Conservation (phyloP, 2,888 invertebrate genomes). For the Pandemis corylana region DNA sequence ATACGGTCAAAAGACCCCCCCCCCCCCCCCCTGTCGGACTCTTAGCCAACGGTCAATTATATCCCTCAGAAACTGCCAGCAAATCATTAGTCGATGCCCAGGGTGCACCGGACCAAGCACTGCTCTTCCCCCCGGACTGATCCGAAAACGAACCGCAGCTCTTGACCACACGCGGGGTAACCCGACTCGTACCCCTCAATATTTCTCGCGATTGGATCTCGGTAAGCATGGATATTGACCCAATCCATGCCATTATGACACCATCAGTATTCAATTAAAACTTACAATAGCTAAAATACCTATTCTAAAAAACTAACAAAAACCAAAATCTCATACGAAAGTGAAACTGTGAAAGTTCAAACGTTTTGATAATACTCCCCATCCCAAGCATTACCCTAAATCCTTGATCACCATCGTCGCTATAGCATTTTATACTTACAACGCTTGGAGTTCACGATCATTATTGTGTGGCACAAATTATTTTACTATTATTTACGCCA, state of each 20-base stretch:
- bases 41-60: too few species aligned
- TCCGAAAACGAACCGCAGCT: too few species aligned
- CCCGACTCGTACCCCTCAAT: too few species aligned
- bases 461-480: not conserved
- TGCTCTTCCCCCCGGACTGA: too few species aligned
- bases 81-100: too few species aligned
- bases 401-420: not conserved
- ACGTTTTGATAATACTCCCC: not conserved
- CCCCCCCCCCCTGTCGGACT: too few species aligned
- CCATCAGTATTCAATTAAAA: not conserved
- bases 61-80: too few species aligned
- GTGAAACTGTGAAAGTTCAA: slow-evolving; percentile 12
- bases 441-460: not conserved
- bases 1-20: too few species aligned
- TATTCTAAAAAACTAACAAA: not conserved
- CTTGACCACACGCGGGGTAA: too few species aligned
- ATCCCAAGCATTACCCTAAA: slow-evolving; percentile 17
- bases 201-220: too few species aligned
- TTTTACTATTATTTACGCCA: slow-evolving; percentile 20
- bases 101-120: too few species aligned
- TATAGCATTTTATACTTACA: not conserved
- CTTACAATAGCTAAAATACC: not conserved
- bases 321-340: not conserved
- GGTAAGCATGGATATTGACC: too few species aligned
- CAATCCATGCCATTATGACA: not conserved